A percentile compares a stretch with the other conserved stretches of the same genome.
Evolutionary conservation across 2,113 vertebrate genomes (phyloP).

Genomic region (Carassius carassius): DNA sequence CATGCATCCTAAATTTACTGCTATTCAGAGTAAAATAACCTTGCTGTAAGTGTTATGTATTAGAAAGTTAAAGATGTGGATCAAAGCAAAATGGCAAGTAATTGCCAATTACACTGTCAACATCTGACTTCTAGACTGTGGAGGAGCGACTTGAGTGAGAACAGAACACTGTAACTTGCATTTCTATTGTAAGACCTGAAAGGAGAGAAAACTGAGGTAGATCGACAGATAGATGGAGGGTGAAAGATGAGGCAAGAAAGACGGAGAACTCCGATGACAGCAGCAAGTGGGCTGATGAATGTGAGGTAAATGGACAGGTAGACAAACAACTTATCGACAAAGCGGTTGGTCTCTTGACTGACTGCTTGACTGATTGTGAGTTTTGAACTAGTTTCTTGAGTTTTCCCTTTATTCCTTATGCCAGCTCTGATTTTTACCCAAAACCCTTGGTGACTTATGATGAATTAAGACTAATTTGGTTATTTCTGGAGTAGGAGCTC

Average conservation of each 20-base stretch:
- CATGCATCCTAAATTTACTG: conserved; percentile 15
- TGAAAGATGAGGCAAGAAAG: not conserved
- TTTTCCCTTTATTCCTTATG: conserved; percentile 24
- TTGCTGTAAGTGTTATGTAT: conserved; percentile 26
- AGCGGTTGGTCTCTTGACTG: conserved; percentile 26
- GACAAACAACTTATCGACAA: conserved; percentile 36
- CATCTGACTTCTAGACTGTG: conserved; percentile 4
- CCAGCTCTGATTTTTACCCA: conserved; percentile 19
- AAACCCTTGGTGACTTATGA: conserved; percentile 5
- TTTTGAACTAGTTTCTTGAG: conserved; percentile 8
- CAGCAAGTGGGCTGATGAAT: conserved; percentile 24
- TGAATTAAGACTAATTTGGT: conserved; percentile 25
- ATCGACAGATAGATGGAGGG: not conserved
- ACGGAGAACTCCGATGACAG: not conserved
- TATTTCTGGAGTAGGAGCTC: not conserved
- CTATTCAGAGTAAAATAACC: conserved; percentile 34
- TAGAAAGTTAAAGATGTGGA: conserved; percentile 29
- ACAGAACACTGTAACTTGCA: not conserved
- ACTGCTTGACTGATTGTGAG: conserved; percentile 28
- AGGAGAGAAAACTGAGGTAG: not conserved
- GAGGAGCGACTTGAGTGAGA: not conserved
- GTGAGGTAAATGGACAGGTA: conserved; percentile 39
- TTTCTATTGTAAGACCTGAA: not conserved
- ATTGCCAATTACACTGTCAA: conserved; percentile 32
- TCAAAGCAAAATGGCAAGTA: conserved; percentile 29